Evolutionary conservation across 2,797 vertebrate genomes (phyloP).

Genomic region (Coreius guichenoti): DNA sequence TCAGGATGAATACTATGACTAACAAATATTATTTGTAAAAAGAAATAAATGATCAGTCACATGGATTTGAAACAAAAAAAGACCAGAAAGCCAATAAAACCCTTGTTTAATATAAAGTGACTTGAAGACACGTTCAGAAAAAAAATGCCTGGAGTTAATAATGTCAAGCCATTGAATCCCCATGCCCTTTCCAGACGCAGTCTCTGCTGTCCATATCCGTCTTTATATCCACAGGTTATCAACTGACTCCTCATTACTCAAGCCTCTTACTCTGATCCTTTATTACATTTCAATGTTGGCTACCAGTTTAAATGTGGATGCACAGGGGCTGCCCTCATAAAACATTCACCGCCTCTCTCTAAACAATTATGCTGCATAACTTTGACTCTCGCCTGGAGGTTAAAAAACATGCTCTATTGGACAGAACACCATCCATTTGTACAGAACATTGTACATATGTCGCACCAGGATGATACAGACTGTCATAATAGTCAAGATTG

Average conservation of each 20-base stretch:
- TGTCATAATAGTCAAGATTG: conserved; percentile 7
- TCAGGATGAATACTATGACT: not conserved
- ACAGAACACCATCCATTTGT: conserved; percentile 31
- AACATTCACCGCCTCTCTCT: conserved; percentile 42
- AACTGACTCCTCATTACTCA: conserved; percentile 53
- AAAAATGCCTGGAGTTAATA: conserved; percentile 64
- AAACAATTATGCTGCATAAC: conserved; percentile 46
- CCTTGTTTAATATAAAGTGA: conserved; percentile 51
- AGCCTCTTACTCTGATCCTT: conserved; percentile 15
- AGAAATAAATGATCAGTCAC: not conserved
- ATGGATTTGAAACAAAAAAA: conserved; percentile 39
- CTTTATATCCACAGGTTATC: conserved; percentile 61
- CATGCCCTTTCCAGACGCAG: conserved; percentile 63
- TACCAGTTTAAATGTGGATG: conserved; percentile 55
- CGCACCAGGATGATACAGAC: conserved; percentile 3
- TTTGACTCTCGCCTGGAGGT: conserved; percentile 6
- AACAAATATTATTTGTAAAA: not conserved
- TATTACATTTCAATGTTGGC: conserved; percentile 46
- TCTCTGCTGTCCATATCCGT: conserved; percentile 57
- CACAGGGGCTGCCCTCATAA: conserved; percentile 53
- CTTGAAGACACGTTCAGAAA: conserved; percentile 49
- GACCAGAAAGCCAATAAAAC: conserved; percentile 39
- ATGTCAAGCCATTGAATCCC: conserved; percentile 63
- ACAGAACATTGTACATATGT: not conserved
- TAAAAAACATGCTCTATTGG: conserved; percentile 4